Evolutionary conservation across 2,113 vertebrate species (phyloP).

Genomic region (Cnemophilus loriae): DNA sequence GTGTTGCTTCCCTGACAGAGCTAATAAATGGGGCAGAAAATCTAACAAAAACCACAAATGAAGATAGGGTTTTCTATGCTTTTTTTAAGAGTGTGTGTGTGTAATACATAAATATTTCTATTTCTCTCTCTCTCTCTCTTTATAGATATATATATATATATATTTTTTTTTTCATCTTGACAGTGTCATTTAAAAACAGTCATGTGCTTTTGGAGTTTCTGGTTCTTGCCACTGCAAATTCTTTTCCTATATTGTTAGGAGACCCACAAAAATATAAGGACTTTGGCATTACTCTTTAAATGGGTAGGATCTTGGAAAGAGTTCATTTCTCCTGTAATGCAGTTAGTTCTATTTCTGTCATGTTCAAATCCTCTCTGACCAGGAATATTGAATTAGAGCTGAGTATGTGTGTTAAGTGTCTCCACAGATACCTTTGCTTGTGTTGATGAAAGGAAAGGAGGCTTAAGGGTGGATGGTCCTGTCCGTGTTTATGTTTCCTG

Average conservation of each 20-base stretch:
- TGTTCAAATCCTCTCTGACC: slow-evolving; percentile 38
- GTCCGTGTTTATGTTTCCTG: not conserved
- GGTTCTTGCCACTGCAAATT: not conserved
- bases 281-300: slow-evolving; percentile 8
- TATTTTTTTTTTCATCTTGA: not conserved
- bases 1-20: not conserved
- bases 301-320: slow-evolving; percentile 23
- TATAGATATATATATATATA: not conserved
- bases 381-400: slow-evolving; percentile 35
- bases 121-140: not conserved
- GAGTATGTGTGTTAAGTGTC: slow-evolving; percentile 1
- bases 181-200: not conserved
- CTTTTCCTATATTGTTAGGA: not conserved
- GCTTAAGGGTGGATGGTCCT: not conserved
- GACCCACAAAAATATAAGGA: not conserved
- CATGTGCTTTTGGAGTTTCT: not conserved
- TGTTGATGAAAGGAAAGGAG: not conserved
- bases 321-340: slow-evolving; percentile 22
- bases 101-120: not conserved
- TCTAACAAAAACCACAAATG: not conserved
- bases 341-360: slow-evolving; percentile 47
- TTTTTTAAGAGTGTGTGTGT: not conserved
- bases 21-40: slow-evolving; percentile 47
- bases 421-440: slow-evolving; percentile 19
- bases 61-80: not conserved